Evolutionary conservation across 2,797 vertebrate species (phyloP), one percentile per base, ranked within the genome.

Genomic region (Periparus ater): DNA sequence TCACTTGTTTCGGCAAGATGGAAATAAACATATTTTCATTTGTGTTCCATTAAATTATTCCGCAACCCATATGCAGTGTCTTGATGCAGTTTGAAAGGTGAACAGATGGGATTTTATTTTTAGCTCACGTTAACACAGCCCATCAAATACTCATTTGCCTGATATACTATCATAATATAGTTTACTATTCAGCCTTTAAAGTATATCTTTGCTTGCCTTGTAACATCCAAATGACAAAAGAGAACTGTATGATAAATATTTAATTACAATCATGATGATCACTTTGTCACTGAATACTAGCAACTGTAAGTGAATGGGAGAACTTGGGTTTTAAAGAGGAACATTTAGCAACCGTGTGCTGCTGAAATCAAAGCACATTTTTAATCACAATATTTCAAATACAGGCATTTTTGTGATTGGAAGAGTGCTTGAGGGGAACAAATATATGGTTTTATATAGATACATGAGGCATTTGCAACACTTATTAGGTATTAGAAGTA

Each of bases 101-200:
- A 98, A 97, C 98, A 98, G 98, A 98, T 98, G 98, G 98, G 90
- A 80, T 92, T 97, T 98, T 98, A 98, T 98, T 98, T 98, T 98
- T 98, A 98, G 98, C 96, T 96, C 94, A 89, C 42, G 96, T 98
- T 98, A 98, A 96, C 96, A 97, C 97, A 98, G 96, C 89, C 97
- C 97, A 98, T 98, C 98, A 98, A 97, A 97, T 96, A 96, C 94
- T 97, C 97, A 96, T 97, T 98, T 98, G 94, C 95, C 91, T 97
- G 95, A 97, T 96, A 97, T 85, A 97, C 68, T 91, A 96, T 89
- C 88, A 96, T 96, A 96, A 97, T 96, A 95, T 86, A 98, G 80
- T 96, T 97, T 95, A 95, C 85, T 94, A 88, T 61, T 97, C 82
- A 87, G 86, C 58, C 77, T 97, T 95, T 95, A 97, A 97, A 95